phyloP scores from a whole-genome alignment of 2,113 vertebrate species.

The Leptobrachium ailaonicum region DNA sequence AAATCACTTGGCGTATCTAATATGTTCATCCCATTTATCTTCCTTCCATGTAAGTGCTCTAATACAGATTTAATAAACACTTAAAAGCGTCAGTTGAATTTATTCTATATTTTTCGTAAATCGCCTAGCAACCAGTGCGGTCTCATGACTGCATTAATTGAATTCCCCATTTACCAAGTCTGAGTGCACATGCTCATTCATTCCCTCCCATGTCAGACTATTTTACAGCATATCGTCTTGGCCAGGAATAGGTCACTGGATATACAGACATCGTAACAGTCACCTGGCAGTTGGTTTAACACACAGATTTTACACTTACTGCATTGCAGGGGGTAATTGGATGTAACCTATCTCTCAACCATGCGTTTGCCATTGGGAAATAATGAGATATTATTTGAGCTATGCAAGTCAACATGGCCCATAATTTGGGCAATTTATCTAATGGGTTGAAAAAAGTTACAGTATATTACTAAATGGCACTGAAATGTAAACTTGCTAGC shows the following conservation, averaged over 20 bases:
- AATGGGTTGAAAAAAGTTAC: too few relatives aligned
- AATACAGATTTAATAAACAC: background rate
- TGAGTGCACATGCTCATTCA: background rate
- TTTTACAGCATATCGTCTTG: background rate
- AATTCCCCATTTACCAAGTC: background rate
- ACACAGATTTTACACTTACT: background rate
- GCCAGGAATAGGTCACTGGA: background rate
- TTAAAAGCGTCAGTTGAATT: background rate
- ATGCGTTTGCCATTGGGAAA: too few relatives aligned
- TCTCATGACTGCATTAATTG: background rate
- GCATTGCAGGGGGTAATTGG: too few relatives aligned
- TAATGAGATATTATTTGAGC: too few relatives aligned
- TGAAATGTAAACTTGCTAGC: too few relatives aligned
- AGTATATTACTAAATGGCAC: too few relatives aligned
- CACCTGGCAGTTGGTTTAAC: background rate
- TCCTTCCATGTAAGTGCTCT: background rate
- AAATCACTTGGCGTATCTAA: background rate
- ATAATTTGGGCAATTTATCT: too few relatives aligned
- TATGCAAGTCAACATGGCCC: too few relatives aligned
- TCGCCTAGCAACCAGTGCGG: background rate
- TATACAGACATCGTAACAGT: background rate
- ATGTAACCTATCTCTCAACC: too few relatives aligned
- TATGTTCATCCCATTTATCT: background rate
- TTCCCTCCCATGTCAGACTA: background rate
- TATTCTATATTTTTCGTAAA: background rate